Percentiles rank a stretch among this genome's conserved stretches.
Conservation (phyloP, 92 coral and sea anemone genomes). For the Umimayanthus chanpuru region DNA sequence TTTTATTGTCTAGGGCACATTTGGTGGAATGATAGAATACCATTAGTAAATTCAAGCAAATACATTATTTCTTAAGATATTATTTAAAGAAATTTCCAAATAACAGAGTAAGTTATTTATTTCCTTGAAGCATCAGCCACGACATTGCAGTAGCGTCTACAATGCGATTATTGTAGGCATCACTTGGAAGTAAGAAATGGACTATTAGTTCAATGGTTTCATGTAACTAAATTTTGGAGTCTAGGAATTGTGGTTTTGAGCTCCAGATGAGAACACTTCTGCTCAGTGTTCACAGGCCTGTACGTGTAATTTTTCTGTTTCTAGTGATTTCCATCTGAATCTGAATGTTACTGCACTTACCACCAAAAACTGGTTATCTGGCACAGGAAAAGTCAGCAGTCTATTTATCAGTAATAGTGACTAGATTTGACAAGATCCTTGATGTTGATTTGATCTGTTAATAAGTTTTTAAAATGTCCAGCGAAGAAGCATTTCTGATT, state of each 20-base stretch:
- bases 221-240: neutral
- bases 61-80: conserved; percentile 9
- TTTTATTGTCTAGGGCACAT: conserved; percentile 23
- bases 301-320: neutral
- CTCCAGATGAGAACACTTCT: neutral
- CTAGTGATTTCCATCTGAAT: neutral
- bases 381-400: no score
- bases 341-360: no score
- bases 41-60: conserved; percentile 14
- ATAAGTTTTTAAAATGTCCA: no score
- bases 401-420: no score
- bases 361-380: no score
- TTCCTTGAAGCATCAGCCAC: conserved; percentile 2
- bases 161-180: neutral
- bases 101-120: conserved; percentile 45
- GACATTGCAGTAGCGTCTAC: neutral
- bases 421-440: no score
- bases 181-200: conserved; percentile 9
- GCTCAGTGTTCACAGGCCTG: neutral
- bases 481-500: no score
- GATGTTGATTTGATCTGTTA: no score
- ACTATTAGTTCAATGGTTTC: neutral
- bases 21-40: conserved; percentile 3
- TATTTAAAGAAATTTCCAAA: conserved; percentile 36
- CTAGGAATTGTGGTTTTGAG: neutral